These are phyloP conservation scores for Tychaedon coryphoeus DNA, from an alignment of 2,113 vertebrate genomes.

Conservation along the genomic window DNA sequence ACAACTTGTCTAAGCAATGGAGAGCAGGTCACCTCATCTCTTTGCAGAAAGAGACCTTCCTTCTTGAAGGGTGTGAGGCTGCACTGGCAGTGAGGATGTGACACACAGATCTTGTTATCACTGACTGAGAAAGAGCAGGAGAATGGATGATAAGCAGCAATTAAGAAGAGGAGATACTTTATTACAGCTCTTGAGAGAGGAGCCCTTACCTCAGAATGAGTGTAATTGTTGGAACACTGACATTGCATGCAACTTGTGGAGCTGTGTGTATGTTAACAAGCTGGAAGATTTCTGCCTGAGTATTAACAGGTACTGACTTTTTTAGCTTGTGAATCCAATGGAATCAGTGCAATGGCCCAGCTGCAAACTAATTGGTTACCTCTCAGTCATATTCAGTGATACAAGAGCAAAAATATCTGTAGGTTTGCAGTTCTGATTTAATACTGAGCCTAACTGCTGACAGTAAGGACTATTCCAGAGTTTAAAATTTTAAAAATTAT, in stretches of 20 bases:
- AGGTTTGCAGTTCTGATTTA: neutral
- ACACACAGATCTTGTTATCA: neutral
- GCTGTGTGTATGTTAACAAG: neutral
- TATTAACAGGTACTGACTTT: neutral
- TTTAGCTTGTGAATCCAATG: neutral
- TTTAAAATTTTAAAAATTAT: neutral
- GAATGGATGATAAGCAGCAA: neutral
- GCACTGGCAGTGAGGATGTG: neutral
- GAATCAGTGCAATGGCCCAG: neutral
- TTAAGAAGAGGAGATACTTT: neutral
- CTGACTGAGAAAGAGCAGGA: neutral
- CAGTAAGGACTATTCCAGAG: neutral
- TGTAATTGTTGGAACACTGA: neutral
- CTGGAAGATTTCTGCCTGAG: neutral
- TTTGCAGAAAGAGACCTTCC: neutral
- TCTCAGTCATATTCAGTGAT: neutral
- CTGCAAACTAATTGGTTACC: neutral
- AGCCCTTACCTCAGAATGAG: neutral
- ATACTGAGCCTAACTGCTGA: neutral
- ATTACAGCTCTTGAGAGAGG: neutral
- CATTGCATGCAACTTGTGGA: accelerated
- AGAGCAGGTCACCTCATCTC: neutral
- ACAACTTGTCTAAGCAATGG: neutral
- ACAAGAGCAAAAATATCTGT: neutral
- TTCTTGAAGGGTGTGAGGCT: neutral